Evolutionary conservation across 2,113 vertebrate species (phyloP).

Genomic region (Globicephala melas): DNA sequence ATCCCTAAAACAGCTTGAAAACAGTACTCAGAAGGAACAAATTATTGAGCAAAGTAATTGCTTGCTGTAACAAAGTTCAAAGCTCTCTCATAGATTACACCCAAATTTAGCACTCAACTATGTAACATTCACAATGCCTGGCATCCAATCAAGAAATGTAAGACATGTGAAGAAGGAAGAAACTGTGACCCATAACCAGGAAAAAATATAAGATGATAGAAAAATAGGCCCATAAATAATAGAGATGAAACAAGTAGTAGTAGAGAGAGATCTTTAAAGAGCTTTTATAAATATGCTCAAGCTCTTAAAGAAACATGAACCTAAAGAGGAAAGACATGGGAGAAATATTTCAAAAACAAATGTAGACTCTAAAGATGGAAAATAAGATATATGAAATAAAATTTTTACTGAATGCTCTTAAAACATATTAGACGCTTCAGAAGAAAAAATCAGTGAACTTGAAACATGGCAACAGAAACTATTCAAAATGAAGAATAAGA

Average conservation of each 20-base stretch:
- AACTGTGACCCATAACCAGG: not conserved
- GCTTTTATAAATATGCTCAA: not conserved
- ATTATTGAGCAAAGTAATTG: not conserved
- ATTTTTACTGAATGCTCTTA: not conserved
- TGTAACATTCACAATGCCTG: not conserved
- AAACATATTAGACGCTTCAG: not conserved
- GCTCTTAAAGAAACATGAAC: conserved; percentile 12
- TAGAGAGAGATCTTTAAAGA: not conserved
- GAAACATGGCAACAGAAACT: not conserved
- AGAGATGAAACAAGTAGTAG: not conserved
- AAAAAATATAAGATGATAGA: not conserved
- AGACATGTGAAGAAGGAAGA: not conserved
- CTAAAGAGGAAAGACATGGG: not conserved
- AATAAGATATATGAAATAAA: not conserved
- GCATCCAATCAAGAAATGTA: not conserved
- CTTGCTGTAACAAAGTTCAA: not conserved
- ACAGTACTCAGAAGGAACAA: not conserved
- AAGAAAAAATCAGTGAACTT: not conserved
- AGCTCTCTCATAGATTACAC: not conserved
- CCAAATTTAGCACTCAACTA: not conserved
- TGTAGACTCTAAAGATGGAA: not conserved
- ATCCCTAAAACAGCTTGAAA: not conserved
- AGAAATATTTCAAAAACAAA: not conserved
- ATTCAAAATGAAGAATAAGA: not conserved
- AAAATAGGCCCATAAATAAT: not conserved